Evolutionary conservation across 2,113 vertebrate genomes (phyloP), one percentile per base, ranked within the genome.

Genomic region (Callocephalon fimbriatum): DNA sequence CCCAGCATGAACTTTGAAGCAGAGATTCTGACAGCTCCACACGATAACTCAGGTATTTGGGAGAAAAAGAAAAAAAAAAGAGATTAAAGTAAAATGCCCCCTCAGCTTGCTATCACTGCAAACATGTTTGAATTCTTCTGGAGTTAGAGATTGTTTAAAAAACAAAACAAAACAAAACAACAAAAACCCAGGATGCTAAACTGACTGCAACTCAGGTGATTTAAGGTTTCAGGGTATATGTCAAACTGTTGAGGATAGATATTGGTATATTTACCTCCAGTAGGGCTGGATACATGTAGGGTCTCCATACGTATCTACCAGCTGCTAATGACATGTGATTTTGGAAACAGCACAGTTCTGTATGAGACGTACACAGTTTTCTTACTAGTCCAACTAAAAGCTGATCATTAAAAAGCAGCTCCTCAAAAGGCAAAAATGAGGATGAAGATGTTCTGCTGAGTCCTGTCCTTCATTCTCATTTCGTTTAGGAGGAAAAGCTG

Each of bases 1-100:
- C 86, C 92, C 93, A 95, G 93, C 92, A 95, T 82, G 84, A 96
- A 94, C 83, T 97, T 97, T 95, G 95, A 97, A 95, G 94, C 88
- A 94, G 96, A 96, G 95, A 94, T 93, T 94, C 86, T 97, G 95
- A 93, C 96, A 84, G 71, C 90, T 83, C 86, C 95, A 83, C 88
- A 79, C 2, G 91, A 97, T 82, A 93, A 97, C 94, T 95, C 97
- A 97, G 96, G 93, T 97, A 97, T 86, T 97, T 95, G 79, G 44
- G 75, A 62, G 71, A 56, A 48, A 47, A 72, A 32, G 20, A 58
- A 58, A 25, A 54, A n/a, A n/a, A 56, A 66, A 16, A 17, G 15
- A 87, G 6, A 63, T 47, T 27, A 44, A 95, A 95, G 13, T 67
- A 40, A 92, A 85, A 80, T 65, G 9, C 32, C 71, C 75, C 47